Evolutionary conservation across 2,888 invertebrate species (phyloP), one percentile per base, ranked within the genome.

Genomic region (Synanthedon andrenaeformis): DNA sequence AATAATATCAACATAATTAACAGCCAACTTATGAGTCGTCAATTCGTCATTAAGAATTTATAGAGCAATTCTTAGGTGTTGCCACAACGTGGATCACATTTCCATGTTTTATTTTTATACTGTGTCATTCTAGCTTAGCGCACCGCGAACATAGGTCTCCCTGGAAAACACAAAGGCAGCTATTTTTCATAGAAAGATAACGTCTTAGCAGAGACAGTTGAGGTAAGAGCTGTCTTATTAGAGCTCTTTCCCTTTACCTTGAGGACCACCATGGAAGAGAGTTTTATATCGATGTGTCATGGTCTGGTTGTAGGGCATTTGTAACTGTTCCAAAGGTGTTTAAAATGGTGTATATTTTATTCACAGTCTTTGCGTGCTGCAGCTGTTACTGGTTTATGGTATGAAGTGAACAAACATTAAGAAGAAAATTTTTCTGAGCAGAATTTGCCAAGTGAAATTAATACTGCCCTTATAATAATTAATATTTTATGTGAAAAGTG

Each of bases 131-230:
- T 56, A 56, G 51, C 42, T 53, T 51, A 57, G 54, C 51, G 49
- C 45, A 45, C 45, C 60, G 59, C 60, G 66, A 62, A 63, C 63
- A 63, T 61, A 56, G 59, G 60, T 55, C 63, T 66, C 68, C 67
- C 64, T 65, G 65, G 63, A 64, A 63, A 62, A 55, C 59, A 82
- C 78, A 86, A 85, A 82, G 76, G 76, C 65, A 63, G 74, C 77
- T 64, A 86, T 86, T 85, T 82, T 81, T 85, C 85, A 85, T 69
- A 56, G 51, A 51, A 63, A 70, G 84, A 85, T 86, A 85, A 80
- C 72, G 81, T 82, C 78, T 67, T 55, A 62, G 61, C 54, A 59
- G 59, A 65, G 83, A 84, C 82, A 79, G 78, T 58, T 74, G 70
- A 76, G 74, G 70, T 73, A 82, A 76, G 72, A 77, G 72, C 79